Conservation (phyloP, 1,140 invertebrate species). For the Dreissena polymorpha region DNA sequence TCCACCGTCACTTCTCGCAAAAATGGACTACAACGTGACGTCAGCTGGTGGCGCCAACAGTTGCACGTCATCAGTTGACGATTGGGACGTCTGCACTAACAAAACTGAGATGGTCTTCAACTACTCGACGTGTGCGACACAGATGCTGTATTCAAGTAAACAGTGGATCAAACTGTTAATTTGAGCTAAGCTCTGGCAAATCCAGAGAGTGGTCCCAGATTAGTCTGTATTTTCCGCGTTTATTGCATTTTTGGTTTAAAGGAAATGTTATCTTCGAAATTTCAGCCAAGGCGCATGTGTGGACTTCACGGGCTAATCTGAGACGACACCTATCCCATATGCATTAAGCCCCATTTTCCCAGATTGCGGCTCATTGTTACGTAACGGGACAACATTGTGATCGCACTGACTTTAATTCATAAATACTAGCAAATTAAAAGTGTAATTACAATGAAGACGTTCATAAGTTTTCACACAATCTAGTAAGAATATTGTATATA, state of each 20-base stretch:
- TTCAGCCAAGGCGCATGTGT: too few species aligned
- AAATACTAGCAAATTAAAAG: neutral
- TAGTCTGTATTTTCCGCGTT: too few species aligned
- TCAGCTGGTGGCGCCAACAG: neutral
- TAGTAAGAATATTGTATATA: too few species aligned
- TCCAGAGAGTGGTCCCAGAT: too few species aligned
- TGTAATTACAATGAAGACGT: neutral
- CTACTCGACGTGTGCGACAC: constrained; percentile 18
- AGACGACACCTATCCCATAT: too few species aligned
- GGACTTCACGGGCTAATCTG: too few species aligned
- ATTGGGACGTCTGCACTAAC: constrained; percentile 47
- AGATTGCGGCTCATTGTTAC: too few species aligned
- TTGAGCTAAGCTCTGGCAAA: too few species aligned
- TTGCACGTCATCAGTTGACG: constrained; percentile 12
- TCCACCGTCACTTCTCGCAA: constrained; percentile 5
- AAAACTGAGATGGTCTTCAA: constrained; percentile 32
- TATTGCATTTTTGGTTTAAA: too few species aligned
- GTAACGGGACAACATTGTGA: neutral
- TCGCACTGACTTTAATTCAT: neutral
- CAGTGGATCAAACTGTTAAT: too few species aligned
- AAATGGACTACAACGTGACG: constrained; percentile 21
- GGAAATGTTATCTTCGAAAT: too few species aligned
- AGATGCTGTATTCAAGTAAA: constrained; percentile 43
- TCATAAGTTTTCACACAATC: neutral
- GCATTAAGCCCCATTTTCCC: too few species aligned